Conservation (phyloP, 2,797 vertebrate species). For the Botia kubotai region DNA sequence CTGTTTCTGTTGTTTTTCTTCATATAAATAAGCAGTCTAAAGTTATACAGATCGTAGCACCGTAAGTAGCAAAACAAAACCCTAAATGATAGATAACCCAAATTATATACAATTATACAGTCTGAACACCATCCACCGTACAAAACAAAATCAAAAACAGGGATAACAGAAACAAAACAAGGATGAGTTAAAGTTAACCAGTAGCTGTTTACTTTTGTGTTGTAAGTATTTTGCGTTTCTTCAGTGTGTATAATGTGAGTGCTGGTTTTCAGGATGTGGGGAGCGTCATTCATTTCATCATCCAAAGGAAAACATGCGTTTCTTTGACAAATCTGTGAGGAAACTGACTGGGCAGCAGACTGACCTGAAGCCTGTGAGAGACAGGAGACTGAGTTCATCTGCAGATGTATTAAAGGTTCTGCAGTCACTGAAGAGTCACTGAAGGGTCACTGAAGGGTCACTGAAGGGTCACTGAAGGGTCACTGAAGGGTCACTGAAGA, state of each 20-base stretch:
- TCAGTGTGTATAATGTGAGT: constrained; percentile 59
- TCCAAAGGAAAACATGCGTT: constrained; percentile 47
- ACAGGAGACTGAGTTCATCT: constrained; percentile 23
- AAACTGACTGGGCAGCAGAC: constrained; percentile 56
- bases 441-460: too few relatives aligned
- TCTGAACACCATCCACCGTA: constrained; percentile 83
- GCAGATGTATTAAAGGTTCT: constrained; percentile 43
- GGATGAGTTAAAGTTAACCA: constrained; percentile 74
- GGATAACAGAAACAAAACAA: constrained; percentile 63
- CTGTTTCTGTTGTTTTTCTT: constrained; percentile 68
- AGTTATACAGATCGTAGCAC: constrained; percentile 69
- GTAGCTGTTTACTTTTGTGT: constrained; percentile 72
- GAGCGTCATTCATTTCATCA: constrained; percentile 38
- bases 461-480: not conserved
- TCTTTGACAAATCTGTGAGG: constrained; percentile 19
- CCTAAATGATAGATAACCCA: constrained; percentile 82
- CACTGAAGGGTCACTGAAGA: constrained; percentile 49
- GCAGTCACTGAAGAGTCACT: constrained; percentile 60
- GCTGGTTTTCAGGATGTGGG: constrained; percentile 51
- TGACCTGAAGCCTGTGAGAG: constrained; percentile 53
- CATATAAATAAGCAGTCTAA: constrained; percentile 78
- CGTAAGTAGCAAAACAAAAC: constrained; percentile 74
- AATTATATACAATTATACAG: constrained; percentile 85
- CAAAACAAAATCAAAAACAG: constrained; percentile 69
- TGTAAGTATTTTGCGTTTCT: constrained; percentile 68